These are phyloP conservation scores for Gnathonemus echidnorhynchus DNA, from an alignment of 2,113 vertebrate species.

Conservation along the genomic window DNA sequence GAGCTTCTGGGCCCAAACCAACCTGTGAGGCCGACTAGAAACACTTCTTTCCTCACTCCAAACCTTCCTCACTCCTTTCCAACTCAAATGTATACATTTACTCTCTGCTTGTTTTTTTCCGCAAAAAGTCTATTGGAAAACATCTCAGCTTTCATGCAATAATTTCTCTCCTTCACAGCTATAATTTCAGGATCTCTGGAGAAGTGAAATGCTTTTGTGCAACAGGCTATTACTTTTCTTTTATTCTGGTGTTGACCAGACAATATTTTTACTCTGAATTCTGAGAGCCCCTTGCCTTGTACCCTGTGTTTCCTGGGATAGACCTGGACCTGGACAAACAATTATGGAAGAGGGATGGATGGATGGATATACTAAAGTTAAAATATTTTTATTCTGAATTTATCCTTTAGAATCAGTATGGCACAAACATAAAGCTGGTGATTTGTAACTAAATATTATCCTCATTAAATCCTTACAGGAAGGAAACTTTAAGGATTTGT, in stretches of 20 bases:
- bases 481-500: neutral
- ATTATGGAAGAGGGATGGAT: neutral
- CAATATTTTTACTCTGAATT: neutral
- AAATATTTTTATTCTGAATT: neutral
- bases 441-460: neutral
- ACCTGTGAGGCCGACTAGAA: neutral
- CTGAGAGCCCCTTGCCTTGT: neutral
- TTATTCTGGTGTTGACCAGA: neutral
- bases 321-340: neutral
- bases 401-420: neutral
- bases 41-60: neutral
- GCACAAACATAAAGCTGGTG: neutral
- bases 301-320: neutral
- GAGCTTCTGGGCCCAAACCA: neutral
- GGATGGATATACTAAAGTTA: neutral
- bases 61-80: no score
- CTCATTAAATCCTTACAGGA: neutral
- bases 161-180: neutral
- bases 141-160: neutral
- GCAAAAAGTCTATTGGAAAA: neutral
- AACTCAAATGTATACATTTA: neutral
- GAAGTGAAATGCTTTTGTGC: neutral
- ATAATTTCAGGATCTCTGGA: neutral
- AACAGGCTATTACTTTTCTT: neutral
- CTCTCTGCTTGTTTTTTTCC: neutral